Evolutionary conservation across 2,797 vertebrate genomes (phyloP).

Genomic region (Nannoperca obscura): DNA sequence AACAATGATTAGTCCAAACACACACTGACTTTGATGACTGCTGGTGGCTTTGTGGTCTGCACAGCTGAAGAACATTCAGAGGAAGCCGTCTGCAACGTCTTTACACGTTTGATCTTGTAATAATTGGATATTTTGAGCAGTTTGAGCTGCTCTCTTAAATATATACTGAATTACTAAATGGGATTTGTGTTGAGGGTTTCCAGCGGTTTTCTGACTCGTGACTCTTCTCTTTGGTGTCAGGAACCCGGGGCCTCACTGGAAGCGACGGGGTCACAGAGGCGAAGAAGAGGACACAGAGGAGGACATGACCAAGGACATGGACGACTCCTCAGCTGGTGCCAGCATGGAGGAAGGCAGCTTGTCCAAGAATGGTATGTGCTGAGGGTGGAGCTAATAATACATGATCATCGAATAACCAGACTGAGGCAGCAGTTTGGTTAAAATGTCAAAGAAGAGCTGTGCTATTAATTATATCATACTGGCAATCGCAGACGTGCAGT

Average conservation of each 20-base stretch:
- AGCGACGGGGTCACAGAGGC: slow-evolving; percentile 92
- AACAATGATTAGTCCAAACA: neutral
- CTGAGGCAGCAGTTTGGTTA: neutral
- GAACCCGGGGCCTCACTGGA: slow-evolving; percentile 91
- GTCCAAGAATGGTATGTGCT: slow-evolving; percentile 91
- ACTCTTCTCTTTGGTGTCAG: slow-evolving; percentile 68
- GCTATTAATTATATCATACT: neutral
- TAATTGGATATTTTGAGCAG: neutral
- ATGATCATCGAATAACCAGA: neutral
- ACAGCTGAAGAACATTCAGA: neutral
- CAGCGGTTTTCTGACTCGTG: neutral
- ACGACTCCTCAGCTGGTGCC: slow-evolving; percentile 95
- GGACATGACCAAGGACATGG: slow-evolving; percentile 96
- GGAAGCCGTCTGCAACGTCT: neutral
- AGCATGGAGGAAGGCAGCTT: slow-evolving; percentile 95
- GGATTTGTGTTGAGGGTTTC: neutral
- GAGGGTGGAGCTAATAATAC: neutral
- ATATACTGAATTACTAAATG: neutral
- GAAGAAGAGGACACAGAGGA: slow-evolving; percentile 97
- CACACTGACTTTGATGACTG: neutral
- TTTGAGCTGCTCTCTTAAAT: neutral
- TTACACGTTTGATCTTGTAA: neutral
- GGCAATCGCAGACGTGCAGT: neutral
- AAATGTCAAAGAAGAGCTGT: neutral
- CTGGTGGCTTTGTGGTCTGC: neutral